phyloP scores from a whole-genome alignment of 2,797 vertebrate genomes.

The Lates japonicus region DNA sequence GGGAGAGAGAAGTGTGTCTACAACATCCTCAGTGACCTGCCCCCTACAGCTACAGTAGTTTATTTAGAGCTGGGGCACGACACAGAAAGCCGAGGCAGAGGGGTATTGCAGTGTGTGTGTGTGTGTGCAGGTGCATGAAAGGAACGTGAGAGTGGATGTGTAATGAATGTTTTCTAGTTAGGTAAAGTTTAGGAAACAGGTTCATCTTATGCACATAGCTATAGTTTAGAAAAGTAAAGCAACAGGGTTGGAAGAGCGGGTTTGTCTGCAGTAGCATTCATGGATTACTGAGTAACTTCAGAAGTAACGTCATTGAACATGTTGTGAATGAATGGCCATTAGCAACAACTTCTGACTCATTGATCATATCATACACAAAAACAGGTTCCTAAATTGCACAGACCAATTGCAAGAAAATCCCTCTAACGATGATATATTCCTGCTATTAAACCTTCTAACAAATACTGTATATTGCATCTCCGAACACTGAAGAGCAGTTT shows the following conservation, averaged over 20 bases:
- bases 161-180: neutral
- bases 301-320: neutral
- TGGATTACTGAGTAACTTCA: neutral
- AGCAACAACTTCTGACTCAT: neutral
- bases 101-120: slow-evolving; percentile 19
- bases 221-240: neutral
- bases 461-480: neutral
- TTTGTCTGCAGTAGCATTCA: neutral
- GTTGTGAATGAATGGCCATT: neutral
- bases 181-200: neutral
- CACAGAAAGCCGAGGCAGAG: slow-evolving; percentile 41
- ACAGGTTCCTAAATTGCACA: neutral
- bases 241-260: neutral
- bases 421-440: neutral
- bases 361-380: neutral
- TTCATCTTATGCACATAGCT: neutral
- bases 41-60: slow-evolving; percentile 67
- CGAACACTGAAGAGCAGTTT: neutral
- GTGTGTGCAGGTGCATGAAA: slow-evolving; percentile 18
- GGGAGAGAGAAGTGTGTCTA: slow-evolving; percentile 65
- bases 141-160: slow-evolving; percentile 10
- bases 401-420: neutral
- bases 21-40: slow-evolving; percentile 80
- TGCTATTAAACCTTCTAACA: neutral
- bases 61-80: slow-evolving; percentile 53